Conservation (phyloP, 1,140 invertebrate species). For the Oedothorax gibbosus region DNA sequence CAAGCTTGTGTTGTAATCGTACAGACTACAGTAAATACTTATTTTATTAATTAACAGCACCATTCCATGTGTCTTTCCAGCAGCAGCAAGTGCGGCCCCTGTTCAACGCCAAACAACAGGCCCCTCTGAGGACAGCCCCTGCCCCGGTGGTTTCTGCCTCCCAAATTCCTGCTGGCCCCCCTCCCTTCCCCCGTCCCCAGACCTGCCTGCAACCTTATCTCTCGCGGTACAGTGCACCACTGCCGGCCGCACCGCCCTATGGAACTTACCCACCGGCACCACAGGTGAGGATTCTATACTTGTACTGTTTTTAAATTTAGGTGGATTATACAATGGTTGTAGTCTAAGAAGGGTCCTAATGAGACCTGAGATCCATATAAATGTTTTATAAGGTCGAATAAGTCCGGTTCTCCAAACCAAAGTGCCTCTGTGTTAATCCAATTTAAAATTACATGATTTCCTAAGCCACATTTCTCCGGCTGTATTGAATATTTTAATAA, state of each 20-base stretch:
- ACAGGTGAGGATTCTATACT: constrained; percentile 5
- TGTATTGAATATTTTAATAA: no score
- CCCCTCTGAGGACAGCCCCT: neutral
- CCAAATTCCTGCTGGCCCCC: neutral
- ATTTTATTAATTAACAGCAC: no score
- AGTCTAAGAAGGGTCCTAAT: no score
- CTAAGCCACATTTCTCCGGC: no score
- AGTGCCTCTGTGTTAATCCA: no score
- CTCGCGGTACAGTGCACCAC: neutral
- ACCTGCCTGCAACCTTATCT: constrained; percentile 1
- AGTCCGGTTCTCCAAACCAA: no score
- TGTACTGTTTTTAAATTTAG: neutral
- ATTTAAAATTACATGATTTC: no score
- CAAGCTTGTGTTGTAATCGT: no score
- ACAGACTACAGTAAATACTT: no score
- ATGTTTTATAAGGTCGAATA: no score
- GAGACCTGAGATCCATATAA: no score
- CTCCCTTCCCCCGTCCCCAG: constrained; percentile 19
- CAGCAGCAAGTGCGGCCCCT: constrained; percentile 27
- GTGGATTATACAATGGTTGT: neutral
- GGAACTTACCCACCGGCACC: neutral
- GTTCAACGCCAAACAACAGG: constrained; percentile 9
- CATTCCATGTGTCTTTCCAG: neutral
- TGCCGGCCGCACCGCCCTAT: constrained; percentile 32
- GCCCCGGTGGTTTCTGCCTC: neutral